These are phyloP conservation scores for Heliocidaris tuberculata DNA, from an alignment of 35 echinoderm and acorn worm species.

Conservation along the genomic window DNA sequence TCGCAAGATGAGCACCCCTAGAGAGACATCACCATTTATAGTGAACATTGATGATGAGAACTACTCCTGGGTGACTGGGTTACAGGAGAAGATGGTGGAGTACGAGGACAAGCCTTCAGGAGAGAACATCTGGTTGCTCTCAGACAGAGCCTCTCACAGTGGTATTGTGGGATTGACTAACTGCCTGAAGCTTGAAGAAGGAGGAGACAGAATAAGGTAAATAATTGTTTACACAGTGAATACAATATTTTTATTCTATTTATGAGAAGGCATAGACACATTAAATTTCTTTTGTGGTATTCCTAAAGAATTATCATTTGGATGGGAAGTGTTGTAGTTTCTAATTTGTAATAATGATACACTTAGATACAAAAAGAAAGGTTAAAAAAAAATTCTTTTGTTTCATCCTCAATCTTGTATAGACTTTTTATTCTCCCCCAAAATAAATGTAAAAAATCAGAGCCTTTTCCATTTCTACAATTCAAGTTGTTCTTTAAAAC, in stretches of 20 bases:
- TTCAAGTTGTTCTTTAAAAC: too few relatives aligned
- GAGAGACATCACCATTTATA: background rate
- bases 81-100: conserved; percentile 57
- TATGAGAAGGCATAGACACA: background rate
- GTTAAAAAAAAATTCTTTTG: too few relatives aligned
- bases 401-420: too few relatives aligned
- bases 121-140: conserved; percentile 75
- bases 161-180: conserved; percentile 88
- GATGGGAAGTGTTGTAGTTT: background rate
- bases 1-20: conserved; percentile 24
- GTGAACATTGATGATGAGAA: conserved; percentile 37
- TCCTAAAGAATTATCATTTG: too few relatives aligned
- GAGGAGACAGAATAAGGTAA: conserved; percentile 80
- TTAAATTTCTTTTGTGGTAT: background rate
- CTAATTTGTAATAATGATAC: background rate
- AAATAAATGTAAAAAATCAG: too few relatives aligned
- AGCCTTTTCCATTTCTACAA: too few relatives aligned
- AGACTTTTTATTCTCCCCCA: too few relatives aligned
- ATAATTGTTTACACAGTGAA: background rate
- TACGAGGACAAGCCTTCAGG: background rate
- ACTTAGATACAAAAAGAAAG: background rate
- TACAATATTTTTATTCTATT: background rate
- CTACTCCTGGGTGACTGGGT: conserved; percentile 70
- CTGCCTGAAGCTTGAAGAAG: conserved; percentile 77
- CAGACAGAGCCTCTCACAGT: conserved; percentile 56